phyloP scores from a whole-genome alignment of 2,113 vertebrate genomes.

The Halcyon malimbica region DNA sequence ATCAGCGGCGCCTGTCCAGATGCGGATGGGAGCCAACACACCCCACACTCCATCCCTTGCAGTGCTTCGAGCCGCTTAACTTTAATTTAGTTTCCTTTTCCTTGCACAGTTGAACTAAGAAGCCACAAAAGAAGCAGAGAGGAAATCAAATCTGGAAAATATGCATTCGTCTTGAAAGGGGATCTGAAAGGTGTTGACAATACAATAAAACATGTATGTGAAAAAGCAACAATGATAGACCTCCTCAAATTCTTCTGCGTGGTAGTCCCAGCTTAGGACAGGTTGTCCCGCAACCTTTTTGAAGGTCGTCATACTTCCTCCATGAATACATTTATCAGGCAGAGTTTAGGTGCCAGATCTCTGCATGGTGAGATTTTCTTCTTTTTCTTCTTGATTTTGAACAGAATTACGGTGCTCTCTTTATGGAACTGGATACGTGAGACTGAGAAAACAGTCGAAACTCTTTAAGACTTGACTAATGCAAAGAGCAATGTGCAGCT shows the following conservation, averaged over 20 bases:
- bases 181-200: conserved; percentile 10
- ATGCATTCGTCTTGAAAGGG: neutral
- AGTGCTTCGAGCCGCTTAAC: neutral
- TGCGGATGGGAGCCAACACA: neutral
- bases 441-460: neutral
- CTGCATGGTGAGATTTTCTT: neutral
- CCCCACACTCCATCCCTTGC: neutral
- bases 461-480: neutral
- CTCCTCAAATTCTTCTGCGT: neutral
- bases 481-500: neutral
- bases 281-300: neutral
- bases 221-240: neutral
- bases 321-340: neutral
- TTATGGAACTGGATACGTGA: neutral
- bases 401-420: neutral
- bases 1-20: neutral
- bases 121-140: conserved; percentile 18
- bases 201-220: neutral
- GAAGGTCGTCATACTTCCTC: neutral
- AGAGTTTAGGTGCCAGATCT: neutral
- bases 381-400: neutral
- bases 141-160: conserved; percentile 1
- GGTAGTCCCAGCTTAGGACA: neutral
- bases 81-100: conserved; percentile 2
- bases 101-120: neutral